These are phyloP conservation scores for Romanogobio albipinnatus DNA, from an alignment of 2,113 vertebrate species.

Conservation along the genomic window DNA sequence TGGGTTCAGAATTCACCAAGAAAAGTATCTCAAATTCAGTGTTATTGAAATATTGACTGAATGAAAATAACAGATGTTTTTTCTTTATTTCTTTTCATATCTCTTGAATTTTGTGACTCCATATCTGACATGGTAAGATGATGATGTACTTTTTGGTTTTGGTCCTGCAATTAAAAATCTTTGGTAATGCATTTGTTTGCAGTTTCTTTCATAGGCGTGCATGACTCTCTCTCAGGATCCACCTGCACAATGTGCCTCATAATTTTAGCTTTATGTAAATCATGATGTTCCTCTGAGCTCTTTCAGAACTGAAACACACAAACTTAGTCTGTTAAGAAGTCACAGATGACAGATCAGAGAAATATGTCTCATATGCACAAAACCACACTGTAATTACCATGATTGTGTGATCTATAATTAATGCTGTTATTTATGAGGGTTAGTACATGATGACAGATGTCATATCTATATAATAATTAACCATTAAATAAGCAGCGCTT, in stretches of 20 bases:
- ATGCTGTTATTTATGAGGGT: background rate
- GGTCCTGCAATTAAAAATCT: background rate
- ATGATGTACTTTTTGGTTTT: background rate
- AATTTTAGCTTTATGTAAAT: conserved; percentile 30
- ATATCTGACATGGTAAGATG: background rate
- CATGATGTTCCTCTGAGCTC: background rate
- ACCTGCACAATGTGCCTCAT: conserved; percentile 5
- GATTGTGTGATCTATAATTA: too few relatives aligned
- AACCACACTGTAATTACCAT: too few relatives aligned
- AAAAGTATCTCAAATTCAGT: background rate
- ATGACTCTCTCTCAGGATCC: conserved; percentile 5
- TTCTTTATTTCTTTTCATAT: background rate
- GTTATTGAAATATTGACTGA: background rate
- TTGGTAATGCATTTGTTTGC: background rate
- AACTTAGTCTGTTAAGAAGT: background rate
- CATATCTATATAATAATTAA: background rate
- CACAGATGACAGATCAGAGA: background rate
- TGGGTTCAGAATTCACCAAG: background rate
- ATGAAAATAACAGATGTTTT: background rate
- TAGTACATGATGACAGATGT: background rate
- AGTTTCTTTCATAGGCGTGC: background rate
- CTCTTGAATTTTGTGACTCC: background rate
- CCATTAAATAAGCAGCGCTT: background rate
- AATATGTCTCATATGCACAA: background rate
- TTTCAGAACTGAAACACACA: background rate